These are phyloP conservation scores for Crenichthys baileyi DNA, from an alignment of 2,797 vertebrate genomes.

Conservation along the genomic window DNA sequence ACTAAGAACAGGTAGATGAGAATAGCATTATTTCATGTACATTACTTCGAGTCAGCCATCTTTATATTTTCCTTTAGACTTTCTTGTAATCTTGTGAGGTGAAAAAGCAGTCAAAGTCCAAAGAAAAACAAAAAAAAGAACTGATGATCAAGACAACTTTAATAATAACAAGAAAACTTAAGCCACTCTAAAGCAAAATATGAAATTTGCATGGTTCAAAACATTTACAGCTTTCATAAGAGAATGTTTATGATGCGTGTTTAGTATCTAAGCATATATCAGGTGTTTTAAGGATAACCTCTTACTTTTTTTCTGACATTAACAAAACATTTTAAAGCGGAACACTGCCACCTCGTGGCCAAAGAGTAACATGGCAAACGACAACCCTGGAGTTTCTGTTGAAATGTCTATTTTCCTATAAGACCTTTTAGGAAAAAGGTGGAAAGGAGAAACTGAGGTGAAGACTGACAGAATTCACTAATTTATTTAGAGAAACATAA, in stretches of 20 bases:
- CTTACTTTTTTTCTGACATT: neutral
- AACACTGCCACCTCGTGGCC: slow-evolving; percentile 38
- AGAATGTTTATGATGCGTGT: neutral
- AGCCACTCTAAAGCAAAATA: no score
- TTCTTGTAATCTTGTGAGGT: neutral
- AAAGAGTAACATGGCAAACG: neutral
- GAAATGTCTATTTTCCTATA: no score
- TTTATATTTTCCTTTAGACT: neutral
- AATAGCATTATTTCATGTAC: neutral
- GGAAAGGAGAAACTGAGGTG: neutral
- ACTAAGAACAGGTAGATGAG: neutral
- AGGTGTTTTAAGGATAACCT: neutral
- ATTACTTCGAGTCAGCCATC: neutral
- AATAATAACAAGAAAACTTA: neutral
- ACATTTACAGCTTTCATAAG: neutral
- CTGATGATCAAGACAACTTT: neutral
- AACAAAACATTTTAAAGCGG: neutral
- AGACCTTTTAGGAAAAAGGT: no score
- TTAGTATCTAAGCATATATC: neutral
- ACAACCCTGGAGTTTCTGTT: neutral
- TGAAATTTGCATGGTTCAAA: neutral
- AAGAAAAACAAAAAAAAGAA: neutral
- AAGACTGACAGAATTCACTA: neutral
- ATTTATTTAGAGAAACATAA: neutral
- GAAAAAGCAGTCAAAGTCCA: neutral